Base-by-base conservation (phyloP, 2,113 vertebrate species). In the Spea multiplicata region DNA sequence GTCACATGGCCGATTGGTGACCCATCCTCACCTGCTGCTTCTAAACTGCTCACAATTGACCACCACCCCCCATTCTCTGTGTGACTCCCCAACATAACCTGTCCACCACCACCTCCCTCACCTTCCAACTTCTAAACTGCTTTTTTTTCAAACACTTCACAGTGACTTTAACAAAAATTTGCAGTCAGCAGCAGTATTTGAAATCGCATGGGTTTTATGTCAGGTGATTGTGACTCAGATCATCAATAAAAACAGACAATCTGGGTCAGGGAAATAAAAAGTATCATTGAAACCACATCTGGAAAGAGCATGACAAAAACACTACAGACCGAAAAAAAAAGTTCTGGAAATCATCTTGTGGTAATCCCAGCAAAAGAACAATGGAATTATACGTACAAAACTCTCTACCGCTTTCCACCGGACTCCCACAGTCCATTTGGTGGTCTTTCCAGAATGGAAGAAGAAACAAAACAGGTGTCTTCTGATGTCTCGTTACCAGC, bases 221-320 rank as follows among this genome's bases (percentile, higher is more conserved):
- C 75, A 77, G 66, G 5, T 62, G 64, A 55, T 46, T 45, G 7
- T 55, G 74, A 75, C 49, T 53, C 62, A 75, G 50, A 30, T 3
- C 12, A 13, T 10, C 13, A 6, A 16, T 6, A 13, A 69, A 68
- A 76, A n/a, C 50, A 47, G 14, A 66, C 66, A 78, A 50, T 65
- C 57, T 46, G 76, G 71, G 45, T 64, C 4, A 53, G 14, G 59
- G 61, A 78, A 65, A 5, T n/a, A 30, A 49, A 45, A 44, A 44
- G 47, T 17, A 72, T 72, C 44, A 5, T 47, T 16, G 47, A 64
- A 14, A 13, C 9, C 16, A 72, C 69, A 78, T 72, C 69, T 78
- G 76, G 76, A 64, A 52, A 44, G 14, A 47, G 59, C 9, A 52
- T 65, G 68, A 48, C 53, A 10, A 44, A 8, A 53, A 14, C 66